Evolutionary conservation across 2,797 vertebrate genomes (phyloP), one percentile per base, ranked within the genome.

Genomic region (Coilia nasus): DNA sequence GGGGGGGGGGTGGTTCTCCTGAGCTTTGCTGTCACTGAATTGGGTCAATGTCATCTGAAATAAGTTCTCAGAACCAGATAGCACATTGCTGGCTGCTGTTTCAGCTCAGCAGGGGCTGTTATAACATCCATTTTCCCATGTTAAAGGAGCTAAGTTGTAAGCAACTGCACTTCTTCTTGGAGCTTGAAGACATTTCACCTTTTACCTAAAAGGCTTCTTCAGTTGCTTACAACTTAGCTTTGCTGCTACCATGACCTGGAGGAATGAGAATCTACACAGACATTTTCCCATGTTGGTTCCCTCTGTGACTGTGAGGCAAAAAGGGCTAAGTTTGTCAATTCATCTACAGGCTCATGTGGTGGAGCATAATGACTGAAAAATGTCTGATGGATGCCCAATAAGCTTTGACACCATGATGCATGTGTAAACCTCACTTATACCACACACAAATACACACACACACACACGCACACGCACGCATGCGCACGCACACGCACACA

Each of bases 11-110:
- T 25, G 57, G 54, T 31, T 82, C 88, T 87, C 86, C 35, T 47
- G 81, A 67, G 60, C 17, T 47, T 81, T 87, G 75, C 92, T 81
- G 50, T 85, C 54, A 23, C 81, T 81, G 71, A 88, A 85, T 82
- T 84, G 80, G 86, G 87, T 88, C 87, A 90, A 88, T 84, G 85
- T 89, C 84, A 90, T 81, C 82, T 81, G 81, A 85, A 87, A 85
- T 84, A 87, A 83, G 84, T 90, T 84, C 62, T 81, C 47, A 47
- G 81, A 83, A 31, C 35, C 81, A 60, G 15, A 6, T 6, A 17
- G 81, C 59, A 81, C 81, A 41, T 54, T 14, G 44, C 57, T 1
- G 50, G 60, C 56, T 15, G 25, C 54, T 71, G 44, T 56, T 64
- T 19, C 67, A 71, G 28, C 71, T 17, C 71, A 44, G 71, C 17